phyloP scores from a whole-genome alignment of 2,113 vertebrate species.

The Zosterops hypoxanthus region DNA sequence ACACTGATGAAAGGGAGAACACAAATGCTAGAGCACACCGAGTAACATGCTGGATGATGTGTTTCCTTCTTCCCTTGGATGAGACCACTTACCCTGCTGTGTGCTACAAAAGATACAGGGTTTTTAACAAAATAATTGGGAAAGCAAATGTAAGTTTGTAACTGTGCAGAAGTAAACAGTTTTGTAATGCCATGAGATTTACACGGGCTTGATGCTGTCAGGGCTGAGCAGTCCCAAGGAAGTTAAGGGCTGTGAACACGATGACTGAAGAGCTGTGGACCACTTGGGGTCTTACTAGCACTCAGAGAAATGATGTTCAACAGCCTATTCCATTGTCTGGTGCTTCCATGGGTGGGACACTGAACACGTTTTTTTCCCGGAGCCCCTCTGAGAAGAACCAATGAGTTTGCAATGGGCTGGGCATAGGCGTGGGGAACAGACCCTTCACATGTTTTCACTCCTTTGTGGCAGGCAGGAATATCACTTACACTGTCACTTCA shows the following conservation, averaged over 20 bases:
- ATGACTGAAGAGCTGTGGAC: background rate
- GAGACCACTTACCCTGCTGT: background rate
- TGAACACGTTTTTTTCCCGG: accelerated
- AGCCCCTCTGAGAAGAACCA: background rate
- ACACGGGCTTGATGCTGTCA: background rate
- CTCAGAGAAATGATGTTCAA: background rate
- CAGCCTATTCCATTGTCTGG: background rate
- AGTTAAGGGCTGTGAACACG: background rate
- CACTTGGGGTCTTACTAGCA: background rate
- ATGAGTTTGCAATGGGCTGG: background rate
- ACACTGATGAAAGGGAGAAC: background rate
- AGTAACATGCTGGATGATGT: background rate
- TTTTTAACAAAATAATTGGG: background rate
- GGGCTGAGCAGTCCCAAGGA: background rate
- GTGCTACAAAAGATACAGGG: background rate
- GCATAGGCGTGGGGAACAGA: background rate
- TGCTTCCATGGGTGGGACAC: background rate
- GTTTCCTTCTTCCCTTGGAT: background rate
- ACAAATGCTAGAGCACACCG: background rate
- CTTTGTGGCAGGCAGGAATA: background rate
- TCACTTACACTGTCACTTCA: conserved; percentile 12
- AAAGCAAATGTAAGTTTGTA: conserved; percentile 11
- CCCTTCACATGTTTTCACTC: background rate
- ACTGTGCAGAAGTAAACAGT: background rate
- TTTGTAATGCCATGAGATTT: conserved; percentile 4